Percentiles rank a stretch among this genome's conserved stretches.
Conservation (phyloP, 2,888 invertebrate species). For the Drosophila setosimentum region DNA sequence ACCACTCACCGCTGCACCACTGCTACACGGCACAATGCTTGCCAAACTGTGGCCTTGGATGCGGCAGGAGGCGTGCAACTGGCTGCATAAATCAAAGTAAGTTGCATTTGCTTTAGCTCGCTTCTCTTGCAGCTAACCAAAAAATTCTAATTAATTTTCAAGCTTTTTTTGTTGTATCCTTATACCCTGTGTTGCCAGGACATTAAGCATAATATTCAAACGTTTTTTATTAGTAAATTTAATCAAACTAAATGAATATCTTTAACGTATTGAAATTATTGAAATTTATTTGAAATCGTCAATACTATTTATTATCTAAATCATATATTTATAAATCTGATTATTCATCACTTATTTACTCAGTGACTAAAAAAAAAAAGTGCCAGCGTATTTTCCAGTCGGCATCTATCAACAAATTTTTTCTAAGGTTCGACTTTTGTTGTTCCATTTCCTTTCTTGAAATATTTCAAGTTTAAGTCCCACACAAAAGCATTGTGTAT, state of each 20-base stretch:
- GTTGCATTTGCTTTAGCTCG: slow-evolving; percentile 35
- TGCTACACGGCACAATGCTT: slow-evolving; percentile 43
- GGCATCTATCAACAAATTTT: not conserved
- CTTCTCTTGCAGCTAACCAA: not conserved
- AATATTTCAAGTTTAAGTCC: slow-evolving; percentile 43
- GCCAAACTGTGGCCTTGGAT: slow-evolving; percentile 60
- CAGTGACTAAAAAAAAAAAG: not conserved
- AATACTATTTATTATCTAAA: not conserved
- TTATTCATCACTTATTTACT: not conserved
- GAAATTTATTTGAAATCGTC: rapidly evolving
- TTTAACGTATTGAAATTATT: not conserved
- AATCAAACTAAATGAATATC: not conserved
- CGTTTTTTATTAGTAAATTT: not conserved
- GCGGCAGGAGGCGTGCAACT: slow-evolving; percentile 57
- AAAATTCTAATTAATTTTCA: slow-evolving; percentile 43
- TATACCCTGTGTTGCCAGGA: not conserved
- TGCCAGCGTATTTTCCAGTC: not conserved
- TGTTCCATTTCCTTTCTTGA: not conserved
- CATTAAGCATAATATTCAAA: not conserved
- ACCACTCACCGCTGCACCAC: slow-evolving; percentile 4
- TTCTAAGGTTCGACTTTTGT: not conserved
- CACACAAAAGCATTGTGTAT: slow-evolving; percentile 32
- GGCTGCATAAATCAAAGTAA: slow-evolving; percentile 76
- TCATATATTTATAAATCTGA: not conserved
- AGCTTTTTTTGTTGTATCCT: not conserved